Conservation (phyloP, 2,797 vertebrate genomes). For the Poeciliopsis presidionis region DNA sequence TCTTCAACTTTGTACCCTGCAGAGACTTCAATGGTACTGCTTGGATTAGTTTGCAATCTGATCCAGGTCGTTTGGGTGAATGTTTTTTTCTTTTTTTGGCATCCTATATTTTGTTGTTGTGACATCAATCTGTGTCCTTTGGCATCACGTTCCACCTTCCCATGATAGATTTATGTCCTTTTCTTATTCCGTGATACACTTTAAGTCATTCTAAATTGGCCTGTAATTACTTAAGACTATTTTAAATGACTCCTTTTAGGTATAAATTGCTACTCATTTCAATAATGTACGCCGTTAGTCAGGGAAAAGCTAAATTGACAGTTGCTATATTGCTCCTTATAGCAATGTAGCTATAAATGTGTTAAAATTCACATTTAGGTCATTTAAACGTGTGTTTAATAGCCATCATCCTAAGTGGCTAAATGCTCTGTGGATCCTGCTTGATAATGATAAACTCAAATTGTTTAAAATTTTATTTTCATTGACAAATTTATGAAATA, state of each 20-base stretch:
- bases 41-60: neutral
- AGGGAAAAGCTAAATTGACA: neutral
- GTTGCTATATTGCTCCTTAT: neutral
- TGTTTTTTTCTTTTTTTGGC: neutral
- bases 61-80: neutral
- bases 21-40: neutral
- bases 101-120: neutral
- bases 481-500: neutral
- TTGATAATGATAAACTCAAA: too few relatives aligned
- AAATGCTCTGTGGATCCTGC: neutral
- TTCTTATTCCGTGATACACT: neutral
- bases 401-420: neutral
- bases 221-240: neutral
- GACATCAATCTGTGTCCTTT: neutral
- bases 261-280: neutral
- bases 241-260: neutral
- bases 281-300: neutral
- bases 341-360: too few relatives aligned
- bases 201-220: neutral
- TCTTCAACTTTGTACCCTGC: neutral
- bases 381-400: neutral
- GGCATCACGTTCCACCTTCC: neutral
- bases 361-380: neutral
- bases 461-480: neutral
- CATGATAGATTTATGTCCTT: neutral